Evolutionary conservation across 2,113 vertebrate species (phyloP), one percentile per base, ranked within the genome.

Genomic region (Turdus rufiventris): DNA sequence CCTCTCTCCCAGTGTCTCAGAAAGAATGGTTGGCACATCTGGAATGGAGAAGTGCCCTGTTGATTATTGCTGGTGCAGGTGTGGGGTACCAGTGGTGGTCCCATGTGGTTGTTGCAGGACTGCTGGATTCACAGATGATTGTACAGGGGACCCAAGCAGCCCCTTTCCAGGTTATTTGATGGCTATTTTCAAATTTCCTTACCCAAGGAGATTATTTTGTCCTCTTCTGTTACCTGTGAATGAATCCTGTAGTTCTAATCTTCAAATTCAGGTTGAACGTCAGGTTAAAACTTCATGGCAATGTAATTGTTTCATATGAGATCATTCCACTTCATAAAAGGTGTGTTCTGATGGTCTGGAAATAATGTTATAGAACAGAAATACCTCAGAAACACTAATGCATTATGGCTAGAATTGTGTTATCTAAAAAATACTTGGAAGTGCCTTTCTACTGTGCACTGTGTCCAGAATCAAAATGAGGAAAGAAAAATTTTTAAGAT

Each of bases 401-500:
- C 61, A 54, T 75, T 71, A 34, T 70, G 18, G 86, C 79, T 93
- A 79, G 79, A 85, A 95, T 85, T 87, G 50, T 91, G 68, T 96
- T 97, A 96, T 94, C 90, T 96, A 60, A 93, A 92, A 94, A 96
- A 97, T 95, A 94, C 85, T 95, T 91, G 65, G 94, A 96, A 96
- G 77, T 93, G 92, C 86, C 97, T 97, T 94, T 97, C 94, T 92
- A 48, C 72, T 97, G 74, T 91, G 91, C 66, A 85, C 72, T 97
- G 86, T 92, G 97, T 97, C 95, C 94, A 96, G 97, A 97, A 90
- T 97, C 84, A 97, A 93, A 97, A 97, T 96, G 90, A 98, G 76
- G 83, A 97, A 95, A 96, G 97, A 97, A 96, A 97, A 97, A 93
- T 94, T 94, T 97, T 97, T 97, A 95, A 97, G 97, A 98, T 98